Evolutionary conservation across 2,888 invertebrate species (phyloP).

Genomic region (Acleris sparsana): DNA sequence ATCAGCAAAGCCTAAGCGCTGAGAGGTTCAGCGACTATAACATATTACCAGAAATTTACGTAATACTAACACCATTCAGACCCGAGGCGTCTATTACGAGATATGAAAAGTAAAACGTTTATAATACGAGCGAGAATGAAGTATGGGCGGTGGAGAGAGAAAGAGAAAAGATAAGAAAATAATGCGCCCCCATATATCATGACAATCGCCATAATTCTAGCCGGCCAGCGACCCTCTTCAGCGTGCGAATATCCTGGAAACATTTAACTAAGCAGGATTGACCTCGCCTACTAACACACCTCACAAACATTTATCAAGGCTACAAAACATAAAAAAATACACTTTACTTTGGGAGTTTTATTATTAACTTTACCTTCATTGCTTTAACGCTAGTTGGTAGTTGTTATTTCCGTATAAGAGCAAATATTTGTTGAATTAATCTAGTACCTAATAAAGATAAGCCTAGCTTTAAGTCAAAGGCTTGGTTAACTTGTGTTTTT

Average conservation of each 20-base stretch:
- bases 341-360: neutral
- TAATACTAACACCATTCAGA: constrained; percentile 70
- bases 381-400: too few relatives aligned
- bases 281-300: constrained; percentile 46
- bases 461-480: too few relatives aligned
- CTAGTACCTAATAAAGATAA: too few relatives aligned
- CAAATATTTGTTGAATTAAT: too few relatives aligned
- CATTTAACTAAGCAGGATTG: constrained; percentile 70
- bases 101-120: constrained; percentile 80
- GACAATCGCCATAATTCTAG: constrained; percentile 79
- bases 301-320: constrained; percentile 10
- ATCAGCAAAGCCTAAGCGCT: constrained; percentile 55
- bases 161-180: constrained; percentile 83
- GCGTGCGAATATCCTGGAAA: constrained; percentile 67
- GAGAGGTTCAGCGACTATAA: constrained; percentile 57
- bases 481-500: too few relatives aligned
- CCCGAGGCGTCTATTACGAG: constrained; percentile 69
- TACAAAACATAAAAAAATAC: neutral
- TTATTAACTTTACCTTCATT: too few relatives aligned
- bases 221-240: constrained; percentile 77
- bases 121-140: constrained; percentile 77
- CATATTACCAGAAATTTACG: constrained; percentile 72
- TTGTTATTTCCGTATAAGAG: too few relatives aligned
- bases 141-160: constrained; percentile 80
- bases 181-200: constrained; percentile 82